A percentile compares a stretch with the other conserved stretches of the same genome.
Conservation (phyloP, 1,140 invertebrate genomes). For the Bombus turneri region DNA sequence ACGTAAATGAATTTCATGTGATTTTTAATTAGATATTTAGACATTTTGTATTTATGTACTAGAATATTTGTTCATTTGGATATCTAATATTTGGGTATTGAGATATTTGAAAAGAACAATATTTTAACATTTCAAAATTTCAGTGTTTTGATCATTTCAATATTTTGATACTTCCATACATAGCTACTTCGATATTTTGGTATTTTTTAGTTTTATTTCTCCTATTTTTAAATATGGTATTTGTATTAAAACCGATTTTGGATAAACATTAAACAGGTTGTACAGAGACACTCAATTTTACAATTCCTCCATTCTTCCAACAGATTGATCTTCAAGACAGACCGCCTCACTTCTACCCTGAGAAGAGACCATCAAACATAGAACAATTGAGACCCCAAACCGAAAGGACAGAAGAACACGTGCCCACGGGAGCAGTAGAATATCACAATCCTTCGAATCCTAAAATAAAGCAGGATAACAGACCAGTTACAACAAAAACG, state of each 20-base stretch:
- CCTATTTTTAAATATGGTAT: too few species aligned
- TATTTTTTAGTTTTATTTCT: too few species aligned
- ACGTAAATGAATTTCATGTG: conserved; percentile 32
- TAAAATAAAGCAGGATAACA: conserved; percentile 54
- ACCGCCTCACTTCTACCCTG: conserved; percentile 47
- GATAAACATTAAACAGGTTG: too few species aligned
- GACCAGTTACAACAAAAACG: background rate
- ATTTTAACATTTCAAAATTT: too few species aligned
- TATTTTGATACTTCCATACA: background rate
- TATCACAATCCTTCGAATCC: conserved; percentile 76
- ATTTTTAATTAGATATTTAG: background rate
- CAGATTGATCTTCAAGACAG: conserved; percentile 60
- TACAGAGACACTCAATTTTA: background rate
- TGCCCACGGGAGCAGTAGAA: conserved; percentile 71
- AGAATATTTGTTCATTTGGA: background rate
- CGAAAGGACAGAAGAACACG: conserved; percentile 59
- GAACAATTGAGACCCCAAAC: conserved; percentile 32
- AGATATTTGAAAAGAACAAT: too few species aligned
- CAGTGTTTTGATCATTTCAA: background rate
- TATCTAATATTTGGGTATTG: too few species aligned
- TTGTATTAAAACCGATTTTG: too few species aligned
- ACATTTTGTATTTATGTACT: too few species aligned
- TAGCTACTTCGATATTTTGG: too few species aligned
- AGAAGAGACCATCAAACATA: conserved; percentile 32
- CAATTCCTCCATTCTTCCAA: background rate